Evolutionary conservation across 2,113 vertebrate species (phyloP).

Genomic region (Rutilus rutilus): DNA sequence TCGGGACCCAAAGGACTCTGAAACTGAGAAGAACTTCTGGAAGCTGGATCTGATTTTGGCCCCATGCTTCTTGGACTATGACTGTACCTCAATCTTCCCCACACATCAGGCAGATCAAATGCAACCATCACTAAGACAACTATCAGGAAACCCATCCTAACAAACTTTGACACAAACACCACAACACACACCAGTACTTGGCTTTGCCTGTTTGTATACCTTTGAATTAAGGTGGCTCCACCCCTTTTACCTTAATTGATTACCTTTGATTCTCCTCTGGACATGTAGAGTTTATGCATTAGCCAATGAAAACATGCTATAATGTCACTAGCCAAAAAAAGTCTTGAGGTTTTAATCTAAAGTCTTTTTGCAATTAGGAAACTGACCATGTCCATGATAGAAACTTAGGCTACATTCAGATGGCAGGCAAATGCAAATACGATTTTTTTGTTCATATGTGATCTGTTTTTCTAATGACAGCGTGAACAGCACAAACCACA

Average conservation of each 20-base stretch:
- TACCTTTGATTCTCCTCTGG: neutral
- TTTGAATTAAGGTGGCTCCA: neutral
- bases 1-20: neutral
- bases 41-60: neutral
- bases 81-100: neutral
- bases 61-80: neutral
- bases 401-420: no score
- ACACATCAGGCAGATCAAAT: neutral
- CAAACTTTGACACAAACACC: neutral
- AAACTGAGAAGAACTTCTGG: neutral
- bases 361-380: no score
- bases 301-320: no score
- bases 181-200: fast-evolving
- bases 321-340: no score
- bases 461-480: no score
- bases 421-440: no score
- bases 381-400: no score
- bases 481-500: no score
- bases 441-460: no score
- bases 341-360: neutral
- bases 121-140: neutral
- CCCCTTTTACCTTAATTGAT: neutral
- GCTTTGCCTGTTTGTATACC: neutral
- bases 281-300: slow-evolving; percentile 14
- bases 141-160: neutral